Evolutionary conservation across 2,113 vertebrate species (phyloP), one percentile per base, ranked within the genome.

Genomic region (Scatophagus argus): DNA sequence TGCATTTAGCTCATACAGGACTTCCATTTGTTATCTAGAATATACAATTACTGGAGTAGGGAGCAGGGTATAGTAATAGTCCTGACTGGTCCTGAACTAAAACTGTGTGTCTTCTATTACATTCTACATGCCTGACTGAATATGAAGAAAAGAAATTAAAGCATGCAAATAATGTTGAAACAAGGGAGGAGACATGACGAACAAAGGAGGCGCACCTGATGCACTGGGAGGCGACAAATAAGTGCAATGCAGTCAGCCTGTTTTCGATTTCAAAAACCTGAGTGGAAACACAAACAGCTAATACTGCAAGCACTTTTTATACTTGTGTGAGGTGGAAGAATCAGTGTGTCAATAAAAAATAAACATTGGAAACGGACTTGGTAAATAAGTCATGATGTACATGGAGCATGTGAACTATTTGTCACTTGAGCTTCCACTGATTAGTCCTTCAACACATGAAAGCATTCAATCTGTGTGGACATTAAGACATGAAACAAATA

Each of bases 41-140:
- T 58, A 80, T 79, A 85, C 70, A 80, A 81, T 81, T 84, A 74
- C 65, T 19, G 34, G 61, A 55, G 54, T 54, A 19, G 27, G 39
- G 29, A 29, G 14, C 58, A 29, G 36, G 39, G 29, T 27, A 25
- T 67, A 69, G 47, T 82, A 70, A 72, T 23, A 46, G 55, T 51
- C 19, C 17, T 23, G 14, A 11, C n/a, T n/a, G n/a, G n/a, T n/a
- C n/a, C n/a, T n/a, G n/a, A n/a, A n/a, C n/a, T n/a, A n/a, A n/a
- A n/a, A n/a, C n/a, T n/a, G n/a, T n/a, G n/a, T 49, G 34, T 67
- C 5, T 32, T 52, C 44, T 51, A 38, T 32, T 32, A 38, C 16
- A 38, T 34, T 4, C 34, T 32, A 43, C 17, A 29, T 4, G 21
- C 32, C 7, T 31, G 46, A 34, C 14, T 70, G 54, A 54, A 23